Base-by-base conservation (phyloP, 1,140 invertebrate species). In the Hypsibius dujardini region DNA sequence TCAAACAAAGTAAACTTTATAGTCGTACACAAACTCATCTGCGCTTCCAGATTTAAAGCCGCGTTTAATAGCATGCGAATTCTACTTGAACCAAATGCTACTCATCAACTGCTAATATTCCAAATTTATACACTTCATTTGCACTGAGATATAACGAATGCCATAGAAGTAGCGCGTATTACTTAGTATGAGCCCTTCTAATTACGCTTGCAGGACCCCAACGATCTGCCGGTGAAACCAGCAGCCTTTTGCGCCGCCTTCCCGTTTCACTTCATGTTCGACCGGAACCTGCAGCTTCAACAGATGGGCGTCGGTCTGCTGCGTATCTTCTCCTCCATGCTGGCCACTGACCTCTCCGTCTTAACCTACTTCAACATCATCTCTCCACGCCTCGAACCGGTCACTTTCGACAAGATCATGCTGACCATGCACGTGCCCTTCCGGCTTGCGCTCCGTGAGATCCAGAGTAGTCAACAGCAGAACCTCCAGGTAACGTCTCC, bases 241-340 rank as follows among this genome's bases (percentile, higher is more conserved):
- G 71, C 69, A 12, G 70, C 76, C 67, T 91, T 93, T 78, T 92
- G 89, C 79, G 89, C 89, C 77, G 89, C 90, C 15, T 93, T 93
- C 76, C 91, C 90, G 0, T 94, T 90, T 89, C 90, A 93, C 77
- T 90, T 93, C 75, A 85, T 94, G 42, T 85, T 89, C 73, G 88
- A 92, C 78, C 84, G 86, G 72, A 82, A 86, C 47, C 79, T 94
- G 74, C 86, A 90, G 72, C 79, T 73, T 84, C 76, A 90, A n/a
- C 90, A 94, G 77, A 80, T 92, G 14, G 90, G 90, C 12, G 84
- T 85, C n/a, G 90, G 89, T 1, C 89, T 92, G 73, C 87, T 88
- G 83, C 85, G 87, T 46, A 82, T 92, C 0, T 89, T 91, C 73
- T 67, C 62, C 45, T 67, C 62, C 62, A 73, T 75, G 71, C 75